Evolutionary conservation across 53 echinoderm and acorn worm genomes (phyloP).

Genomic region (Mesocentrotus franciscanus): DNA sequence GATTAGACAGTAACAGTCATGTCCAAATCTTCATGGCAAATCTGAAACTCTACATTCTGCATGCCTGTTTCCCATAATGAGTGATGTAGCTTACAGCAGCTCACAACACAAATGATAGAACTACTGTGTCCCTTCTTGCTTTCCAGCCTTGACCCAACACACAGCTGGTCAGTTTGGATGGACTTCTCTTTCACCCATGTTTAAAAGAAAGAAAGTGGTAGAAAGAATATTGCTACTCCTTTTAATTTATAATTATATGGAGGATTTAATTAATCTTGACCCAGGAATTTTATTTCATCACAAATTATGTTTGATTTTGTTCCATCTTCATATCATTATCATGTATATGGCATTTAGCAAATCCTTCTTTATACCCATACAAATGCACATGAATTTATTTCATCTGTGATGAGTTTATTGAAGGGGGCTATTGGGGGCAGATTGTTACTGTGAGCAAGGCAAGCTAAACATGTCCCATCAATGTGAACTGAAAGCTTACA

Average conservation of each 20-base stretch:
- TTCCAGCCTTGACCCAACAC: background rate
- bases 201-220: background rate
- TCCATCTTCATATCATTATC: background rate
- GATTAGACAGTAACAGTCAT: no score
- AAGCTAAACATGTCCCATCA: background rate
- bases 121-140: background rate
- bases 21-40: no score
- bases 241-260: background rate
- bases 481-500: background rate
- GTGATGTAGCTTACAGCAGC: background rate
- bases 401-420: background rate
- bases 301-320: background rate
- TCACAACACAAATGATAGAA: background rate
- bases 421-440: background rate
- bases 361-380: background rate
- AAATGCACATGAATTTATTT: background rate
- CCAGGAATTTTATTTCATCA: background rate
- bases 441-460: background rate
- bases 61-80: background rate
- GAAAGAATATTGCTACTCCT: background rate
- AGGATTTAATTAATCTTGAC: background rate
- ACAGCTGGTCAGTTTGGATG: slow-evolving; percentile 16
- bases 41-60: no score
- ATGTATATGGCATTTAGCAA: background rate
- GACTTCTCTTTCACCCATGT: background rate